These are phyloP conservation scores for Folsomia manolachei DNA, from an alignment of 2,888 invertebrate genomes.

Conservation along the genomic window DNA sequence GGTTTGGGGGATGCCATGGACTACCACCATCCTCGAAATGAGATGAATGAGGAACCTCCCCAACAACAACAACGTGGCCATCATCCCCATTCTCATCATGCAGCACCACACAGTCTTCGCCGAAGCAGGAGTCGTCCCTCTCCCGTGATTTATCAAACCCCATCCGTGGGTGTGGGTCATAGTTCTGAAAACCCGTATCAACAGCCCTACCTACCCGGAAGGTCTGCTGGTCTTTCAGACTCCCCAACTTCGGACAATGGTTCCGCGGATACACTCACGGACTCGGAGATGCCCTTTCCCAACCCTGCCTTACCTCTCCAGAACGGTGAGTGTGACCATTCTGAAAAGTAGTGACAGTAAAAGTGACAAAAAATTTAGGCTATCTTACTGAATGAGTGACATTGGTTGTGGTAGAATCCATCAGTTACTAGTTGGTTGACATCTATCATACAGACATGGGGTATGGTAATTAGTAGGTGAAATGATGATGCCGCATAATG, in stretches of 20 bases:
- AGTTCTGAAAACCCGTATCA: constrained; percentile 50
- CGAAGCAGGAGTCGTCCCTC: constrained; percentile 40
- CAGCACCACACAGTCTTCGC: constrained; percentile 38
- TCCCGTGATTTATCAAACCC: constrained; percentile 53
- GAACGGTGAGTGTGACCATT: constrained; percentile 66
- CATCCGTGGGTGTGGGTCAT: constrained; percentile 25
- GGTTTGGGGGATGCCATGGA: constrained; percentile 12
- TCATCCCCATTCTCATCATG: constrained; percentile 57
- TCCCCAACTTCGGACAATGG: constrained; percentile 81
- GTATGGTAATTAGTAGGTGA: too few species aligned
- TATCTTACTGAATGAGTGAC: too few species aligned
- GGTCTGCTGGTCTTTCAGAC: constrained; percentile 66
- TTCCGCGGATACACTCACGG: constrained; percentile 78
- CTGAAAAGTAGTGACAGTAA: too few species aligned
- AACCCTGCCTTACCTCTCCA: constrained; percentile 72
- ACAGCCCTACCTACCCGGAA: constrained; percentile 49
- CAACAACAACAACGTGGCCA: too few species aligned
- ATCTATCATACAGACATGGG: too few species aligned
- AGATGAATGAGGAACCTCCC: not conserved
- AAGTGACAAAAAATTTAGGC: too few species aligned
- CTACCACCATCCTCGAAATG: not conserved
- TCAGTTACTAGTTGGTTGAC: too few species aligned
- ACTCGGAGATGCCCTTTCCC: constrained; percentile 77
- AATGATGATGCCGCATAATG: too few species aligned
- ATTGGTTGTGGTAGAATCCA: too few species aligned